A percentile compares a stretch with the other conserved stretches of the same genome.
Evolutionary conservation across 2,113 vertebrate genomes (phyloP).

Genomic region (Caranx ignobilis): DNA sequence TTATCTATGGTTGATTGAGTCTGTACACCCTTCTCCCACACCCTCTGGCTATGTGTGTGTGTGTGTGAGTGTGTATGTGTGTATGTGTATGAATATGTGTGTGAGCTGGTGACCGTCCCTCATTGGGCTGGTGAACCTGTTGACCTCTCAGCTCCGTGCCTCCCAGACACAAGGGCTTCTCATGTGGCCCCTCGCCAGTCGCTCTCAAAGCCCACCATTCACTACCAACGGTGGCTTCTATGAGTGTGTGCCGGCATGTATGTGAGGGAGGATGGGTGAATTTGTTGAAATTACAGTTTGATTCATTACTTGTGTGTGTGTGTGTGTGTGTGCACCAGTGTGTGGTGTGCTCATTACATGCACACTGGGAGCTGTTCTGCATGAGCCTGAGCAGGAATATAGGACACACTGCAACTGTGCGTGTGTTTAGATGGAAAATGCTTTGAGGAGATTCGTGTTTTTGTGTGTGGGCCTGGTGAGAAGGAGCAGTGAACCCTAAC

Average conservation of each 20-base stretch:
- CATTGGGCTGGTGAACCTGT: slow-evolving; percentile 68
- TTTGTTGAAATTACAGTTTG: slow-evolving; percentile 72
- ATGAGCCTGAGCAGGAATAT: slow-evolving; percentile 33
- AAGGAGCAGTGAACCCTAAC: slow-evolving; percentile 59
- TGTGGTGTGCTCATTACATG: slow-evolving; percentile 2
- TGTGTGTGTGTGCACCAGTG: slow-evolving; percentile 5
- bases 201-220: slow-evolving; percentile 81
- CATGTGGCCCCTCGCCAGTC: slow-evolving; percentile 75
- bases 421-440: slow-evolving; percentile 25
- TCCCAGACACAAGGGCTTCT: slow-evolving; percentile 77
- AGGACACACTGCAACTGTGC: slow-evolving; percentile 28
- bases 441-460: slow-evolving; percentile 36
- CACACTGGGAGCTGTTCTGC: slow-evolving; percentile 18
- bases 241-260: slow-evolving; percentile 52
- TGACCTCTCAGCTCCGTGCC: slow-evolving; percentile 74
- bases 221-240: slow-evolving; percentile 38
- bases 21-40: background rate
- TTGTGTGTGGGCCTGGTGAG: slow-evolving; percentile 36
- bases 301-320: slow-evolving; percentile 59
- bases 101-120: slow-evolving; percentile 49
- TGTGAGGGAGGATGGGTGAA: slow-evolving; percentile 45
- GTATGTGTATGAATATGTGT: slow-evolving; percentile 34
- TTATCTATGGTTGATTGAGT: slow-evolving; percentile 63
- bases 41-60: slow-evolving; percentile 9
- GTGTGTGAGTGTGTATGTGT: slow-evolving; percentile 8